Evolutionary conservation across 2,113 vertebrate species (phyloP).

Genomic region (Colistium nudipinnis): DNA sequence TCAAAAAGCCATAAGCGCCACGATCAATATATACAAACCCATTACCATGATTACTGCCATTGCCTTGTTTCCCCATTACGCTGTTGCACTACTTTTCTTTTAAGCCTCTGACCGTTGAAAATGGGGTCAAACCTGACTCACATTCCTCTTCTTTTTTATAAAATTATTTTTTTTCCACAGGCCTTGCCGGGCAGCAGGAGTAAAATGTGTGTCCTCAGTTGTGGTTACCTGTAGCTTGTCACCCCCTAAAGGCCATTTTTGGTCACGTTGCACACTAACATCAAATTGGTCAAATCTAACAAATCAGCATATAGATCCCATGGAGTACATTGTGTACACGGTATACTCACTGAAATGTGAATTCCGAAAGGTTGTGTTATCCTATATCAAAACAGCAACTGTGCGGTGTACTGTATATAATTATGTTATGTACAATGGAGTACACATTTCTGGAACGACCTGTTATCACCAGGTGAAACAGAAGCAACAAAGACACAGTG

Average conservation of each 20-base stretch:
- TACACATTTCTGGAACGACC: no score
- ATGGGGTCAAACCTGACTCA: constrained; percentile 47
- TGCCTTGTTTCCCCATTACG: constrained; percentile 27
- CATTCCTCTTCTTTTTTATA: constrained; percentile 10
- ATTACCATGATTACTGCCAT: constrained; percentile 43
- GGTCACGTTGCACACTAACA: constrained; percentile 15
- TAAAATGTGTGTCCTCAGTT: not conserved
- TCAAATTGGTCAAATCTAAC: constrained; percentile 12
- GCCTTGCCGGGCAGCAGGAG: not conserved
- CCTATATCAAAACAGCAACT: no score
- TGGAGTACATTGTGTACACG: no score
- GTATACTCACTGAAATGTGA: no score
- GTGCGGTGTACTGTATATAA: no score
- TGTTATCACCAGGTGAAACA: no score
- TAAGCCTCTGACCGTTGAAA: constrained; percentile 15
- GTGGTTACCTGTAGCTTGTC: constrained; percentile 42
- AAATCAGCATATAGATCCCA: not conserved
- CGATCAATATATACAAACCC: constrained; percentile 52
- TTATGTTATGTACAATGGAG: no score
- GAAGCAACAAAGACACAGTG: no score
- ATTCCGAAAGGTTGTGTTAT: no score
- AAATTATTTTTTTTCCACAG: constrained; percentile 18
- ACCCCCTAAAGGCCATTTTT: constrained; percentile 52
- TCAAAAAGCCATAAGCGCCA: constrained; percentile 25
- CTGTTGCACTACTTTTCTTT: constrained; percentile 25